These are phyloP conservation scores for Neodon shergylaensis DNA, from an alignment of 2,113 vertebrate genomes.

Conservation along the genomic window DNA sequence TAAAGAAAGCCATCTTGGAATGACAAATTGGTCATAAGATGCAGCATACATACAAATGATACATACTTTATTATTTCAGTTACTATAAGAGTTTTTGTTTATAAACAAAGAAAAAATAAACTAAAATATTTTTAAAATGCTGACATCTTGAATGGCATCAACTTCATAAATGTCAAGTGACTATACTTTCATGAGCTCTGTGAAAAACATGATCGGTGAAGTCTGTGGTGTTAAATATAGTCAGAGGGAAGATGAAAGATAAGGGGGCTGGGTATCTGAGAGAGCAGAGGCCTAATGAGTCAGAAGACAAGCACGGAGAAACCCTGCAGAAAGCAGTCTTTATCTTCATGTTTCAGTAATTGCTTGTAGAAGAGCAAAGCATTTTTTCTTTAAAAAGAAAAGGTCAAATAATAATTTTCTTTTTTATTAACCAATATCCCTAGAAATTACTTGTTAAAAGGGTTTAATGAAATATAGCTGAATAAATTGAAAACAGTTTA, in stretches of 20 bases:
- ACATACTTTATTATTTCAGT: not conserved
- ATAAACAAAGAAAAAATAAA: not conserved
- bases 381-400: not conserved
- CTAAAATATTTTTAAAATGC: not conserved
- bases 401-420: not conserved
- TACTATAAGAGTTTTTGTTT: not conserved
- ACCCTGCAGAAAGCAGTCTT: not conserved
- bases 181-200: not conserved
- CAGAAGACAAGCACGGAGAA: not conserved
- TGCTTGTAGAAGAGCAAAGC: not conserved
- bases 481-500: not conserved
- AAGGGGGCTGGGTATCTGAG: not conserved
- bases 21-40: not conserved
- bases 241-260: not conserved
- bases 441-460: conserved; percentile 1
- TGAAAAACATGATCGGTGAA: not conserved
- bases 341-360: not conserved
- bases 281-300: not conserved
- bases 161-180: not conserved
- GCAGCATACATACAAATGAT: not conserved
- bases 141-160: not conserved
- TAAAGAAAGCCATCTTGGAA: not conserved
- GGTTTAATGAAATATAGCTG: not conserved
- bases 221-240: not conserved
- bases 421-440: conserved; percentile 22